A percentile compares a stretch with the other conserved stretches of the same genome.
Evolutionary conservation across 2,797 vertebrate species (phyloP).

Genomic region (Galago senegalensis): DNA sequence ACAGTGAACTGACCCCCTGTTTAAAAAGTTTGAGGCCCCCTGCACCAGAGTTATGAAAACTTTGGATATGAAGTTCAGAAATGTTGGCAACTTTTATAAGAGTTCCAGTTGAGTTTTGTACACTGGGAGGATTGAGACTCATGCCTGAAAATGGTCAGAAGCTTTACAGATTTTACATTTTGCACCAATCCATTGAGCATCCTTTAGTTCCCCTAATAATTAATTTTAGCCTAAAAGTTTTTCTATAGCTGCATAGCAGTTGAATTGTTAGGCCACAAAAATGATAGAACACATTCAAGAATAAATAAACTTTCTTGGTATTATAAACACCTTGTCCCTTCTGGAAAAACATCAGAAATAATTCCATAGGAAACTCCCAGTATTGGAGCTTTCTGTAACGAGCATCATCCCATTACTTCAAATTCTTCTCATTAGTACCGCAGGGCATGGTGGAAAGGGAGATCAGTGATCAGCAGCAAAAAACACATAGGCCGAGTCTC

Average conservation of each 20-base stretch:
- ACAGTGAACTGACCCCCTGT: no score
- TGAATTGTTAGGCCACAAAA: neutral
- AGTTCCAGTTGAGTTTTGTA: neutral
- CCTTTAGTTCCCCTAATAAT: neutral
- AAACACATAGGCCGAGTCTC: neutral
- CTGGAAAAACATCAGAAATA: neutral
- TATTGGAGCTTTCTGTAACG: neutral
- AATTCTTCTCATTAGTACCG: neutral
- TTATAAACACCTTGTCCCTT: neutral
- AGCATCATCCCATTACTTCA: neutral
- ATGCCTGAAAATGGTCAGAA: neutral
- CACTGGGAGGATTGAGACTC: neutral
- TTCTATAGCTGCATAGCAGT: neutral
- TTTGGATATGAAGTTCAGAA: neutral
- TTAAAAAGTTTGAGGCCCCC: no score
- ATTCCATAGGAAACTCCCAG: neutral
- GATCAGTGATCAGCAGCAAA: neutral
- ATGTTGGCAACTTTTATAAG: neutral
- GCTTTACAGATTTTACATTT: neutral
- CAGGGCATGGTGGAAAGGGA: neutral
- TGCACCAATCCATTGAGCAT: neutral
- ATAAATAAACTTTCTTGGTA: neutral
- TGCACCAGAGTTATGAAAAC: neutral
- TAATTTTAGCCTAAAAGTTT: neutral
- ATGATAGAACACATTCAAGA: neutral